Evolutionary conservation across 2,113 vertebrate species (phyloP), one percentile per base, ranked within the genome.

Genomic region (Lathamus discolor): DNA sequence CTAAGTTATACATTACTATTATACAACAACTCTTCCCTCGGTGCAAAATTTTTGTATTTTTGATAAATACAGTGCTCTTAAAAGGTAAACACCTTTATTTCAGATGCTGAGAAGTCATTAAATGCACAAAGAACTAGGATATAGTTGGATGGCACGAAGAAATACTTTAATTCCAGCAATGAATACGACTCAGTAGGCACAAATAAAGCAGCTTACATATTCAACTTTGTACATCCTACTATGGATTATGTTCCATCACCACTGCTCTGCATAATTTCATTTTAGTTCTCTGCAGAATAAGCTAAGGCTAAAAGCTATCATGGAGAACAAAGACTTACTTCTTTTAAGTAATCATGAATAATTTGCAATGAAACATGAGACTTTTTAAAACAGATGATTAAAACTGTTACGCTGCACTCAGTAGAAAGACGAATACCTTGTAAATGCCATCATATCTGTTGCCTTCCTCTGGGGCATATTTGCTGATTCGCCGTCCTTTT

Each of bases 391-490:
- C 11, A 61, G 43, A 22, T 63, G 25, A 77, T 46, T 25, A 86
- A 83, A 54, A 85, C 68, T 27, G 8, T 43, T 52, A 80, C 3
- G 9, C 46, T 23, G 7, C 25, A 37, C 19, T 54, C 11, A 24
- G 57, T 2, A 83, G 49, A 80, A 89, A 88, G 84, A 89, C 74
- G 77, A 93, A 78, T 98, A 99, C 99, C 99, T 99, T 99, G 97
- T 99, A 99, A 97, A 99, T 99, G 63, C 99, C 99, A 95, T 99
- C 99, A 1, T 99, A 99, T 98, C 99, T 98, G 97, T 99, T 99
- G 96, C 99, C 99, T 97, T 99, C 99, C 97, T 99, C 99, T 6
- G 99, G 99, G 82, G 99, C 99, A 16, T 99, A 99, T 95, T 99
- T 99, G 98, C 99, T 99, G 98, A 99, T 99, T 73, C 99, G 98